Base-by-base conservation (phyloP, 1,140 invertebrate species). In the Aphelinus atriplicis region DNA sequence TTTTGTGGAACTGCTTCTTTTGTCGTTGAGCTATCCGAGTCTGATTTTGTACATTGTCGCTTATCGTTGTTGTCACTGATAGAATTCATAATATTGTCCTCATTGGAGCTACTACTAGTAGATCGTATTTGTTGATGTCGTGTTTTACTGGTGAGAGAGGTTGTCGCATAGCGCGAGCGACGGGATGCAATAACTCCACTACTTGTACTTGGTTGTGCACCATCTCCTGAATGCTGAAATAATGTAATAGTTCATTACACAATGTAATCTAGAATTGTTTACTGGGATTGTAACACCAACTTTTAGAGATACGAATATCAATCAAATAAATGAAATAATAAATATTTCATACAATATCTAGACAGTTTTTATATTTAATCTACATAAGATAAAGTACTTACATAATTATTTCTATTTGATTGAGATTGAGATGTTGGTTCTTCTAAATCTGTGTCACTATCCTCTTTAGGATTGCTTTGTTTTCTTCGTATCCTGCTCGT, bases 191-290 rank as follows among this genome's bases (percentile, higher is more conserved):
- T 80, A 3, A 87, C 56, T 1, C 86, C 86, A 4, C 83, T 83
- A 70, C 87, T 88, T 45, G 86, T 88, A 65, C 87, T 88, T 3
- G 87, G 87, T 50, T 87, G 85, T n/a, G 83, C 82, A 7, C 81
- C 78, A 50, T 87, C 86, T 2, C 62, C 4, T 3, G 61, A 3
- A 3, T 65, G 68, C 74, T 76, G 50, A 43, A 57, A 26, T 26
- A 26, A 26, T 26, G 26, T 26, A 26, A 26, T 26, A 26, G 26
- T 26, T 26, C 26, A 26, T 26, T 26, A 26, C 26, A 26, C 26
- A 26, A 26, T 26, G 26, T 26, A 26, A 26, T 26, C 26, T 26
- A 26, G 26, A 26, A 26, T 26, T 26, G 26, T 26, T 26, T 26
- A 26, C 26, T 26, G 26, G 26, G 26, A 26, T 26, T 26, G 26